Evolutionary conservation across 1,140 invertebrate species (phyloP).

Genomic region (Trissolcus basalis): DNA sequence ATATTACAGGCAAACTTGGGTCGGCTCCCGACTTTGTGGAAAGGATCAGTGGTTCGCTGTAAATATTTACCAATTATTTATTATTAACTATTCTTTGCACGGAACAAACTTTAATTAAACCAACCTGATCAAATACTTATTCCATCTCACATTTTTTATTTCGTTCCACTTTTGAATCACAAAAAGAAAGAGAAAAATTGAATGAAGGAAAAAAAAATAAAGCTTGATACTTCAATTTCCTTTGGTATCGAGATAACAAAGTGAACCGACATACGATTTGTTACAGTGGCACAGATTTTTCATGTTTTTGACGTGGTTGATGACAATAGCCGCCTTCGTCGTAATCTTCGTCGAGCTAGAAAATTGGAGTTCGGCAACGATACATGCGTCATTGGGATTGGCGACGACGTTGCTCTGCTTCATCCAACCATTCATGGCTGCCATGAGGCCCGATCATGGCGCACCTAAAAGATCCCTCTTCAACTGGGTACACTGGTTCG

Average conservation of each 20-base stretch:
- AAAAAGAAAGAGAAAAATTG: too few relatives aligned
- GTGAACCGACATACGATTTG: conserved; percentile 7
- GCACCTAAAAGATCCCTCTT: conserved; percentile 88
- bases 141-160: too few relatives aligned
- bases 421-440: conserved; percentile 89
- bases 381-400: conserved; percentile 88
- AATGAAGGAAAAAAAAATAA: too few relatives aligned
- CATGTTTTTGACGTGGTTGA: conserved; percentile 88
- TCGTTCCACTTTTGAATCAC: too few relatives aligned
- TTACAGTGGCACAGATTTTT: conserved; percentile 88
- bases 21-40: conserved; percentile 85
- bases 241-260: neutral
- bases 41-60: conserved; percentile 96
- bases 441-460: conserved; percentile 90
- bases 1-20: conserved; percentile 95
- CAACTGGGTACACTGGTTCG: conserved; percentile 96
- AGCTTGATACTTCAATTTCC: too few relatives aligned
- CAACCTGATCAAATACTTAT: too few relatives aligned
- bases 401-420: conserved; percentile 88
- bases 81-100: too few relatives aligned
- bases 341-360: conserved; percentile 90
- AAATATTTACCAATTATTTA: conserved; percentile 72
- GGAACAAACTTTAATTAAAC: too few relatives aligned
- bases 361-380: conserved; percentile 84
- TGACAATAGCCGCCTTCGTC: conserved; percentile 86